Evolutionary conservation across 2,113 vertebrate genomes (phyloP).

Genomic region (Phalacrocorax aristotelis): DNA sequence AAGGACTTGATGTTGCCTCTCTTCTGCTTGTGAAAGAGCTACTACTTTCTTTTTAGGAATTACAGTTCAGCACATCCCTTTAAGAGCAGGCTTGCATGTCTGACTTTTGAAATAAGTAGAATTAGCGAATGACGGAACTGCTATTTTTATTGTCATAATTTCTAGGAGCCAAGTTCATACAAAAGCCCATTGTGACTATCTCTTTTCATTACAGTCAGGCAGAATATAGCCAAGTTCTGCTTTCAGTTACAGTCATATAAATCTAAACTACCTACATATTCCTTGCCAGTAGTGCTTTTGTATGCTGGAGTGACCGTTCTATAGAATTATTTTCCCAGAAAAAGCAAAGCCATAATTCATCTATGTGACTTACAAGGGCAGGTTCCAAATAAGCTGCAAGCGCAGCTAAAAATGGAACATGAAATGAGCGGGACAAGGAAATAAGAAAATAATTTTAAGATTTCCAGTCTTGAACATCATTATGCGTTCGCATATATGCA

Average conservation of each 20-base stretch:
- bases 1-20: neutral
- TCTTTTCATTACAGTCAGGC: conserved; percentile 51
- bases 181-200: conserved; percentile 56
- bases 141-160: conserved; percentile 39
- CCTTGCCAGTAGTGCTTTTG: conserved; percentile 30
- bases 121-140: conserved; percentile 44
- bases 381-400: conserved; percentile 32
- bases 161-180: conserved; percentile 35
- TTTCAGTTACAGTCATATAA: conserved; percentile 56
- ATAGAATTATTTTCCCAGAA: conserved; percentile 32
- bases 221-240: conserved; percentile 42
- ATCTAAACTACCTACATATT: conserved; percentile 44
- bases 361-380: neutral
- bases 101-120: neutral
- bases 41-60: neutral
- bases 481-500: neutral
- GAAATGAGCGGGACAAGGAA: neutral
- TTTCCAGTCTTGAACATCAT: neutral
- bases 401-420: conserved; percentile 31
- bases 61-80: neutral
- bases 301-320: neutral
- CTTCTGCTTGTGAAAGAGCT: neutral
- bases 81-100: neutral
- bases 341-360: conserved; percentile 38
- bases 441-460: conserved; percentile 6